phyloP scores from a whole-genome alignment of 2,113 vertebrate genomes.

The Empidonax alnorum region DNA sequence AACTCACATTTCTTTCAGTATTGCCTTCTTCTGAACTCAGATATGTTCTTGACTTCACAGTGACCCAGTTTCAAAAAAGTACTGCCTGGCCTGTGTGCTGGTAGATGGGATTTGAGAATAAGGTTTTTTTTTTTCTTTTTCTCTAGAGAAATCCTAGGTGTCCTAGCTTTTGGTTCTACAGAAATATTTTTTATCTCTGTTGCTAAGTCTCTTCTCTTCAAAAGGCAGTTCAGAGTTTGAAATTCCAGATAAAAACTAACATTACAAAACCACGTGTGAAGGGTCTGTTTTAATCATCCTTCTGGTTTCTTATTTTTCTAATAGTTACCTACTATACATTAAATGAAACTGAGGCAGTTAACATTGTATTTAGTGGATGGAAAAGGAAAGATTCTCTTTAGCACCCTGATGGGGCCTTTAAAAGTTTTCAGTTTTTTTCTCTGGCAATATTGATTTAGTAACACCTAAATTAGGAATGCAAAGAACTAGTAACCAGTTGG shows the following conservation, averaged over 20 bases:
- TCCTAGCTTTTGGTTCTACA: not conserved
- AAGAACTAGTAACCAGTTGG: not conserved
- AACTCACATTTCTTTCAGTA: not conserved
- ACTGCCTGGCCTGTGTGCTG: not conserved
- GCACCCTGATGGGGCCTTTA: rapidly evolving
- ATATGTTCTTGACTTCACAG: not conserved
- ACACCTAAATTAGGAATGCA: not conserved
- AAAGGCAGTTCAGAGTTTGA: not conserved
- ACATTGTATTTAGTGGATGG: not conserved
- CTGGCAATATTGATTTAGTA: not conserved
- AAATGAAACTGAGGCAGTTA: not conserved
- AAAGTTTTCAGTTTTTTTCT: not conserved
- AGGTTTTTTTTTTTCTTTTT: not conserved
- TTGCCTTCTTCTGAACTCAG: not conserved
- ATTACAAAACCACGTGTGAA: not conserved
- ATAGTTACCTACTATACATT: not conserved
- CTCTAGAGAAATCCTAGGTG: not conserved
- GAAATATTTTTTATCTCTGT: not conserved
- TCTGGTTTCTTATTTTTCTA: not conserved
- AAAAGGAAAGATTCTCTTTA: not conserved
- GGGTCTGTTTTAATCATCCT: not conserved
- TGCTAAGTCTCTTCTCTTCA: not conserved
- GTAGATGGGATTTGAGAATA: not conserved
- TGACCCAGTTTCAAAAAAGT: not conserved
- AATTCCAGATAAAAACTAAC: not conserved